Percentiles rank a stretch among this genome's conserved stretches.
These are phyloP conservation scores for Lingula anatina DNA, from an alignment of 2,888 invertebrate genomes.

Conservation along the genomic window DNA sequence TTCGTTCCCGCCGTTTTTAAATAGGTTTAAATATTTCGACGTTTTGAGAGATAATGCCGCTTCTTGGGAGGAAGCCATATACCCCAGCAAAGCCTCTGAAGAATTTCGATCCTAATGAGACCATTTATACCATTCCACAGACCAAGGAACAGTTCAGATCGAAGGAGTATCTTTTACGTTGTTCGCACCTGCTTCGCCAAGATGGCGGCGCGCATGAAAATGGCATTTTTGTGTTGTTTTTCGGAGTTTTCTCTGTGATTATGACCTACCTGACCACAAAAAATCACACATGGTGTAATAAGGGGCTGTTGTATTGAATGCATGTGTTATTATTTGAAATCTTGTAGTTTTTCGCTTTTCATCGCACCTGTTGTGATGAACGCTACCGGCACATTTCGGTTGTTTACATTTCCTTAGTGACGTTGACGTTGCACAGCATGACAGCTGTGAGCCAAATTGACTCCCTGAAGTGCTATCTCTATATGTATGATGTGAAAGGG, in stretches of 20 bases:
- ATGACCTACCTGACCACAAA: too few relatives aligned
- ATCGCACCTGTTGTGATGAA: too few relatives aligned
- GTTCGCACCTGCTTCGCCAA: slow-evolving; percentile 23
- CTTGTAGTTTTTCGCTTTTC: too few relatives aligned
- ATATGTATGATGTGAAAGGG: too few relatives aligned
- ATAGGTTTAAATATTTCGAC: not conserved
- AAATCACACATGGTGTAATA: not conserved
- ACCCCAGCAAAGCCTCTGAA: slow-evolving; percentile 24
- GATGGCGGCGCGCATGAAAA: slow-evolving; percentile 38
- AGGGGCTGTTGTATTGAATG: too few relatives aligned
- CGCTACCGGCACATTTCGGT: not conserved
- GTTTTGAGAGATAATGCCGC: slow-evolving; percentile 30
- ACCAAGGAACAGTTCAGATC: slow-evolving; percentile 47
- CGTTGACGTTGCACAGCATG: too few relatives aligned
- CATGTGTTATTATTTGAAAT: too few relatives aligned
- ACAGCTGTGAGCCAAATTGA: too few relatives aligned
- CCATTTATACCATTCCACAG: slow-evolving; percentile 37
- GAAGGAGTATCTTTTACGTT: slow-evolving; percentile 45
- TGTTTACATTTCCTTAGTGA: slow-evolving; percentile 24
- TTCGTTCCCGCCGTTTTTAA: slow-evolving; percentile 2
- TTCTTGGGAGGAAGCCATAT: slow-evolving; percentile 40
- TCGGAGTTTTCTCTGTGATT: not conserved
- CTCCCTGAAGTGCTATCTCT: too few relatives aligned
- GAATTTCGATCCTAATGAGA: slow-evolving; percentile 27
- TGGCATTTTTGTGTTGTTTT: too few relatives aligned